Evolutionary conservation across 1,140 invertebrate species (phyloP).

Genomic region (Drosophila rhopaloa): DNA sequence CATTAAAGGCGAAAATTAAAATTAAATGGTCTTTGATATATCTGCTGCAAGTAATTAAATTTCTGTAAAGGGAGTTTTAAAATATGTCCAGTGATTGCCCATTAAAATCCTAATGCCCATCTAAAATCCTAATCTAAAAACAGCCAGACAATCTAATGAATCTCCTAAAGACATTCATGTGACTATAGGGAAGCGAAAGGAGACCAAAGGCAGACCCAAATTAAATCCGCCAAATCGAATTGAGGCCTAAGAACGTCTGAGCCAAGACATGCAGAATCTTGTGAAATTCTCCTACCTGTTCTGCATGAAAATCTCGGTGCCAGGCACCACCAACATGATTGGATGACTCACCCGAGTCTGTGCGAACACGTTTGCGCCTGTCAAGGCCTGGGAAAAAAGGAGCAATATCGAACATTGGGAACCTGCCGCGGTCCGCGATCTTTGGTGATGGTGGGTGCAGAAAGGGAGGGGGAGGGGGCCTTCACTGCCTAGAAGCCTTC

Average conservation of each 20-base stretch:
- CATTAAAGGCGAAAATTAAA: neutral
- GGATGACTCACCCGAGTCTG: slow-evolving; percentile 55
- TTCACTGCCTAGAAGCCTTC: slow-evolving; percentile 44
- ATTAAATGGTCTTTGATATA: neutral
- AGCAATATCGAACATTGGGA: slow-evolving; percentile 47
- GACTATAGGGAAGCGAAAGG: neutral
- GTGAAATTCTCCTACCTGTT: slow-evolving; percentile 64
- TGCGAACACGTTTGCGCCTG: slow-evolving; percentile 61
- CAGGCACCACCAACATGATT: slow-evolving; percentile 27
- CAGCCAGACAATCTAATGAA: slow-evolving; percentile 4
- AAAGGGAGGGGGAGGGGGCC: slow-evolving; percentile 3
- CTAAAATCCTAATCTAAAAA: neutral
- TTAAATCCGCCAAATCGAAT: slow-evolving; percentile 26
- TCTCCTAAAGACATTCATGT: neutral
- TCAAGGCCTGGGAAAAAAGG: slow-evolving; percentile 70
- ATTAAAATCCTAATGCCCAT: no score
- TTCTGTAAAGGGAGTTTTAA: neutral
- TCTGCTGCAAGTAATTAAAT: neutral
- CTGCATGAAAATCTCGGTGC: slow-evolving; percentile 29
- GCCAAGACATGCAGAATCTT: slow-evolving; percentile 56
- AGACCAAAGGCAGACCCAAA: slow-evolving; percentile 5
- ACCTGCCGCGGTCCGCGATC: slow-evolving; percentile 14
- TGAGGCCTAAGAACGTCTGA: slow-evolving; percentile 25
- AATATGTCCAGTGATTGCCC: neutral
- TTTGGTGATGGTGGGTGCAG: slow-evolving; percentile 18